Evolutionary conservation across 2,113 vertebrate species (phyloP), one percentile per base, ranked within the genome.

Genomic region (Gobius niger): DNA sequence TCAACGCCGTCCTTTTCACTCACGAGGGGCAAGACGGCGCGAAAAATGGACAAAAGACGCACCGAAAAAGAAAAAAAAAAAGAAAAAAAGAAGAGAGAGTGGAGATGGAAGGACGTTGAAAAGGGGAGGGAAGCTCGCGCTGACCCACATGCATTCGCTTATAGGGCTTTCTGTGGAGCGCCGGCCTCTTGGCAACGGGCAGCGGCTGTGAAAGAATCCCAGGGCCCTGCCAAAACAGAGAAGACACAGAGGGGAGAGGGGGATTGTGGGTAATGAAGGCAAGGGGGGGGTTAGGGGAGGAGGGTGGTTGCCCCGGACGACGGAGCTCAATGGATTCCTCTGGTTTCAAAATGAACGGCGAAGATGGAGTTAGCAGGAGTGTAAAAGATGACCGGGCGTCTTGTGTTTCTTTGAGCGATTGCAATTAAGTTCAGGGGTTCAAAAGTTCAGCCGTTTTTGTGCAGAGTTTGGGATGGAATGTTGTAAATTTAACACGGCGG

Each of bases 141-240:
- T 85, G 85, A 88, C 88, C 89, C 87, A 88, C 88, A 91, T 89
- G 83, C 90, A 91, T 90, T 88, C 82, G 76, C 83, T 78, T 85
- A 16, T 34, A 34, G 24, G 78, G 87, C 90, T 88, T 90, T 83
- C 24, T 80, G 85, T 81, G 81, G 80, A 76, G 80, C 87, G 78
- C 16, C 81, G 75, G 87, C 80, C 82, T 91, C 89, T 84, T 93
- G 93, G 91, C 91, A 94, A 93, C 93, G 76, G 54, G 82, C 85
- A 90, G 84, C 85, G 88, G 81, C 84, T 78, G 90, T 86, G 89
- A 92, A 93, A 92, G 91, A 94, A 94, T 94, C 87, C 78, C 82
- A 90, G 83, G 87, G 83, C 88, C 87, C 88, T 89, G 90, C 92
- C 92, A 93, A 91, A 91, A 86, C 91, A 90, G 92, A 89, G 87